phyloP scores from a whole-genome alignment of 2,797 vertebrate genomes.

The Squalus acanthias region DNA sequence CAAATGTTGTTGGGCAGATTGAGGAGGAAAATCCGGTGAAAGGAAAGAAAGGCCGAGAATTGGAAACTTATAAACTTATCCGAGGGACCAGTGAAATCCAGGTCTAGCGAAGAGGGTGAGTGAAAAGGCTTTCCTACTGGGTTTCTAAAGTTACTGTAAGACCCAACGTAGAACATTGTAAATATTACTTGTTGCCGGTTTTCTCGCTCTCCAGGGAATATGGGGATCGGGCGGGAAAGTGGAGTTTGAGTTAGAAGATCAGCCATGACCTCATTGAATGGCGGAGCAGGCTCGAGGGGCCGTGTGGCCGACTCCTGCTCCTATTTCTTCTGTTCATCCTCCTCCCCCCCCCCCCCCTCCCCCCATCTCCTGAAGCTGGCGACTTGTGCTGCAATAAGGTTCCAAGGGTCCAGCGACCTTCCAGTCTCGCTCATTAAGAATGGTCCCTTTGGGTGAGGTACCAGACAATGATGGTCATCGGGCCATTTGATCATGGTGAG shows the following conservation, averaged over 20 bases:
- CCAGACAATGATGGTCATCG: not conserved
- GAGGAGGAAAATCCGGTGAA: not conserved
- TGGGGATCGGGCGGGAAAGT: not conserved
- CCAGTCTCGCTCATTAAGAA: not conserved
- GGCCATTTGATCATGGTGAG: not conserved
- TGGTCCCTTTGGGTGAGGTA: not conserved
- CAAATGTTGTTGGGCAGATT: not conserved
- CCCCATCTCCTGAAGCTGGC: not conserved
- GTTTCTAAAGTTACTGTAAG: not conserved
- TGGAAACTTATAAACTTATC: conserved; percentile 22
- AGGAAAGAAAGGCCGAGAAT: not conserved
- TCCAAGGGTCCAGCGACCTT: not conserved
- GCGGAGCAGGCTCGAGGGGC: not conserved
- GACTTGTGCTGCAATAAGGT: not conserved
- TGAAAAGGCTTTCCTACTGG: not conserved
- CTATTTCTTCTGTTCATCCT: not conserved
- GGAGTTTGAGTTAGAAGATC: not conserved
- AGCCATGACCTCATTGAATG: not conserved
- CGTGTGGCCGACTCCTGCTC: not conserved
- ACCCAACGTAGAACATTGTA: not conserved
- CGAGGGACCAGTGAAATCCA: not conserved
- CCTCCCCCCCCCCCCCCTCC: not conserved
- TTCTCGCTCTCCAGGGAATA: not conserved
- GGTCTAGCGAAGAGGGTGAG: not conserved
- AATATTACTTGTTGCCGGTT: not conserved